These are phyloP conservation scores for Caenorhabditis inopinata DNA, from an alignment of 1,140 invertebrate species.

Conservation along the genomic window DNA sequence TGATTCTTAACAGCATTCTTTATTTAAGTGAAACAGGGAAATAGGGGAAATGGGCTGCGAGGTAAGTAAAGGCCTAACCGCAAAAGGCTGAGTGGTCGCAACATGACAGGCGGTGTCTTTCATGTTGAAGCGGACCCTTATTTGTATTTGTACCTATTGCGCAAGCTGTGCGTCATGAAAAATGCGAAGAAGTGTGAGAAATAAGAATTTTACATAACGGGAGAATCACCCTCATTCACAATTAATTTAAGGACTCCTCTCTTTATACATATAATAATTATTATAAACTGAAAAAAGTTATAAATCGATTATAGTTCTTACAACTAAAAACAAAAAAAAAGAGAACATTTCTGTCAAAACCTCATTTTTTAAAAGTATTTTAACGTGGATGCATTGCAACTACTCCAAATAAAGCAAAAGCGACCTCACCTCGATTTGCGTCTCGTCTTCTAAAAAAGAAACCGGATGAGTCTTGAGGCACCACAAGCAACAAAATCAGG, in stretches of 20 bases:
- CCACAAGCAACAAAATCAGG: background rate
- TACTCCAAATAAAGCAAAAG: background rate
- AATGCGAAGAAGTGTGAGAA: background rate
- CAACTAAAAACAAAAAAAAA: too few species aligned
- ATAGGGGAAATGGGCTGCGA: background rate
- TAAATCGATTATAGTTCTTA: too few species aligned
- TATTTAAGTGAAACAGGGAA: too few species aligned
- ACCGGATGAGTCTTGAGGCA: background rate
- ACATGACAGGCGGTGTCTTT: background rate
- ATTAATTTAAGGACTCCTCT: too few species aligned
- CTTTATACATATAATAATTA: too few species aligned
- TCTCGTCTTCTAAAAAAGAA: background rate
- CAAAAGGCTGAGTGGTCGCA: background rate
- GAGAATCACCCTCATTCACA: too few species aligned
- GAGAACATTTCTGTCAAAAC: too few species aligned
- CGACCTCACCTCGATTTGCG: background rate
- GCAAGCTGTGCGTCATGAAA: background rate
- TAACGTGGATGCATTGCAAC: too few species aligned
- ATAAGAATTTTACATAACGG: background rate
- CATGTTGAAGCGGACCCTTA: conserved; percentile 1
- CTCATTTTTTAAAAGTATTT: too few species aligned
- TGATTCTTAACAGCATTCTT: too few species aligned
- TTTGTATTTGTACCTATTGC: conserved; percentile 13
- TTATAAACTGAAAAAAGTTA: too few species aligned
- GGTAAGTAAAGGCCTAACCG: background rate